These are phyloP conservation scores for Enteromius radiatus DNA, from an alignment of 2,797 vertebrate species.

Conservation along the genomic window DNA sequence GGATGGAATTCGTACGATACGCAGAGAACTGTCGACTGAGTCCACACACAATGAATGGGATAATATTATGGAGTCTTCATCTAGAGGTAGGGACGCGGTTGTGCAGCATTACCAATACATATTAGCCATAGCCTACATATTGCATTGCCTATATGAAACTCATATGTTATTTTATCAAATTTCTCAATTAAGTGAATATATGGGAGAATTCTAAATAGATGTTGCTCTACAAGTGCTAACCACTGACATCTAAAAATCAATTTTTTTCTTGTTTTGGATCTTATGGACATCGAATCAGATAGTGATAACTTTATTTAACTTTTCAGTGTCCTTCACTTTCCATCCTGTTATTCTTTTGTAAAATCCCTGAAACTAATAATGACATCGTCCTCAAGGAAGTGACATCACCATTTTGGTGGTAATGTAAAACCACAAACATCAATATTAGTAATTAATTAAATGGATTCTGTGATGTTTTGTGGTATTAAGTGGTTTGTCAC, in stretches of 20 bases:
- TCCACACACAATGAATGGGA: constrained; percentile 36
- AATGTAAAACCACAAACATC: background rate
- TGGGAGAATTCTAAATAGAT: background rate
- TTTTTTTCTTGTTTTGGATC: background rate
- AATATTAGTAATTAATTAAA: background rate
- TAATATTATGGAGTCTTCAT: constrained; percentile 19
- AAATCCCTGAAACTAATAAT: constrained; percentile 11
- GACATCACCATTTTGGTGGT: background rate
- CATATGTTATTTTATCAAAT: background rate
- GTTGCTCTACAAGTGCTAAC: background rate
- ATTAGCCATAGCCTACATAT: background rate
- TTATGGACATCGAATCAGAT: background rate
- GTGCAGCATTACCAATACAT: background rate
- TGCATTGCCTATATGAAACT: background rate
- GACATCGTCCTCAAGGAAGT: background rate
- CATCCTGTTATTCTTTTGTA: background rate
- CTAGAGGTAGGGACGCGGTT: constrained; percentile 38
- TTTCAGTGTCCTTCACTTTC: background rate
- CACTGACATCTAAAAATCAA: background rate
- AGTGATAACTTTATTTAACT: background rate
- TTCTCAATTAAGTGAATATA: background rate
- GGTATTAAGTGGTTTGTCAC: background rate
- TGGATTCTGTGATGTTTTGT: background rate
- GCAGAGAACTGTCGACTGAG: constrained; percentile 46
- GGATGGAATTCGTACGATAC: constrained; percentile 17